A percentile compares a stretch with the other conserved stretches of the same genome.
These are phyloP conservation scores for Rhea pennata DNA, from an alignment of 2,113 vertebrate species.

Conservation along the genomic window DNA sequence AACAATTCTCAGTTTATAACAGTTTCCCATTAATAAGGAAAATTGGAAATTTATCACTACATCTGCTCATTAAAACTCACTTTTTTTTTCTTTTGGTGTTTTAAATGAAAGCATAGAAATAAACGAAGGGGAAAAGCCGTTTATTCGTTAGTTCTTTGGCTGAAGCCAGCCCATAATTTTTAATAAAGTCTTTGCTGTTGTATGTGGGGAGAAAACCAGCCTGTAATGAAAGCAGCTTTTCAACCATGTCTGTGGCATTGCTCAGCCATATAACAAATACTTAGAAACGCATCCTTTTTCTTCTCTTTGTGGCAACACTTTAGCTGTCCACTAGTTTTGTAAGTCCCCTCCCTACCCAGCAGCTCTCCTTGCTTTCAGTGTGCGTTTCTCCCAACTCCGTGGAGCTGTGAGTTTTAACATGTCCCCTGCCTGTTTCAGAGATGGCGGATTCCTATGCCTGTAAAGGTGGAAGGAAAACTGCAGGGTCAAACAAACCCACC, in stretches of 20 bases:
- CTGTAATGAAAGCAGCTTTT: constrained; percentile 15
- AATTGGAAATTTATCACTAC: constrained; percentile 74
- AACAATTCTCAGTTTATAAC: constrained; percentile 54
- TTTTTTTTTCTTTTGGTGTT: constrained; percentile 27
- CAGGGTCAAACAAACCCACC: constrained; percentile 80
- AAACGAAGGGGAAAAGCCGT: constrained; percentile 33
- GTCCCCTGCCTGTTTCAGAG: constrained; percentile 72
- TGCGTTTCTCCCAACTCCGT: neutral
- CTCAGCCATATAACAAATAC: neutral
- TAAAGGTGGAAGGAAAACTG: constrained; percentile 85
- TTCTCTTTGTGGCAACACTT: neutral
- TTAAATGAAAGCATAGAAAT: constrained; percentile 51
- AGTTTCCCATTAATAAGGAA: constrained; percentile 68
- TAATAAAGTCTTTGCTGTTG: constrained; percentile 36
- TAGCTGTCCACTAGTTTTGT: neutral
- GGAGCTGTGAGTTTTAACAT: constrained; percentile 4
- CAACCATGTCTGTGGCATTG: neutral
- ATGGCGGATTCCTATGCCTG: constrained; percentile 89
- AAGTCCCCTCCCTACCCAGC: constrained; percentile 14
- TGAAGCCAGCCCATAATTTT: constrained; percentile 46
- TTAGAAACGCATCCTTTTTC: neutral
- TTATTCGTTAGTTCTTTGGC: constrained; percentile 12
- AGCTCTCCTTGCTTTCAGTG: neutral
- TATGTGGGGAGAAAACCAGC: neutral
- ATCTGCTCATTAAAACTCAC: constrained; percentile 69